phyloP scores from a whole-genome alignment of 2,797 vertebrate genomes.

The Oreortyx pictus region DNA sequence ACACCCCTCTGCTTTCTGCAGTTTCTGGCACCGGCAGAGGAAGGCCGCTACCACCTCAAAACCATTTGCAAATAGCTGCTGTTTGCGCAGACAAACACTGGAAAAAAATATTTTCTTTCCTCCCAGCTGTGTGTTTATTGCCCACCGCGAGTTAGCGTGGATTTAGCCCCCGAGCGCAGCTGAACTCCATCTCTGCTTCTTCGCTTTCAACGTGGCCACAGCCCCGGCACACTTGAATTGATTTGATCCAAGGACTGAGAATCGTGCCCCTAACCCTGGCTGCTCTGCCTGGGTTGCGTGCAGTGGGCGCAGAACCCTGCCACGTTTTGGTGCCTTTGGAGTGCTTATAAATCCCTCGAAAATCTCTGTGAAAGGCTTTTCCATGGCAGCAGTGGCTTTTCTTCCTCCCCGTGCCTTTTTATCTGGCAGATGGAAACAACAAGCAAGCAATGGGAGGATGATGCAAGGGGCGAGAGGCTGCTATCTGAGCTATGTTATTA shows the following conservation, averaged over 20 bases:
- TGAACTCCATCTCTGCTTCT: not conserved
- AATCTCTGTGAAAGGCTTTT: not conserved
- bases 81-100: constrained; percentile 1
- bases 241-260: not conserved
- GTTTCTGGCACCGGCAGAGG: not conserved
- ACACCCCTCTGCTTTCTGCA: rapidly evolving
- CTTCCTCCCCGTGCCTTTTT: not conserved
- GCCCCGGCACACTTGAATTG: rapidly evolving
- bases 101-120: not conserved
- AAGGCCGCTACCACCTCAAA: not conserved
- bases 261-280: not conserved
- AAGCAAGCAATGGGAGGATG: not conserved
- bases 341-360: not conserved
- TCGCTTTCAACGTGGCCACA: rapidly evolving
- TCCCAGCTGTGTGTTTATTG: not conserved
- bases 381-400: not conserved
- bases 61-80: constrained; percentile 27
- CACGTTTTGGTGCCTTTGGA: not conserved
- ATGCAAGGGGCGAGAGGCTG: not conserved
- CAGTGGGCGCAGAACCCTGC: not conserved
- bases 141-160: not conserved
- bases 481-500: constrained; percentile 34
- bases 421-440: not conserved
- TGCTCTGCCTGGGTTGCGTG: rapidly evolving
- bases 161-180: not conserved